These are phyloP conservation scores for Nerophis ophidion DNA, from an alignment of 2,113 vertebrate genomes.

Conservation along the genomic window DNA sequence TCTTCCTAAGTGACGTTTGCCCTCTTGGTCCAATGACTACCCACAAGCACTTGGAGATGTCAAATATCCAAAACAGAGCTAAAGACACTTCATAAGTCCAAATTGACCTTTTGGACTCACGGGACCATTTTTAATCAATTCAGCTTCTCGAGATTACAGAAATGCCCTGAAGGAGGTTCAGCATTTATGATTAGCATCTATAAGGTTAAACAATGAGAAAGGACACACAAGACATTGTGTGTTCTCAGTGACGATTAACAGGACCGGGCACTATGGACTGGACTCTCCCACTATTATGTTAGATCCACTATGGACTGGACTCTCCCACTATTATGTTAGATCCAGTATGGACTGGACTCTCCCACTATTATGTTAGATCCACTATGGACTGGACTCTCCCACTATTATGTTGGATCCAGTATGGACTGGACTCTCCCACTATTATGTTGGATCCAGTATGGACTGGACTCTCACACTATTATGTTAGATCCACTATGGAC, in stretches of 20 bases:
- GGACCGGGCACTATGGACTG: neutral
- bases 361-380: too few species aligned
- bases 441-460: too few species aligned
- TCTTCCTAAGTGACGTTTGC: slow-evolving; percentile 26
- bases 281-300: too few species aligned
- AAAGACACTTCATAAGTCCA: slow-evolving; percentile 31
- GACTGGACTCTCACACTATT: too few species aligned
- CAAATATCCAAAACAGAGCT: slow-evolving; percentile 14
- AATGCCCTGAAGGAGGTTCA: slow-evolving; percentile 31
- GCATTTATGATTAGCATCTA: slow-evolving; percentile 44
- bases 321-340: too few species aligned
- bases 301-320: too few species aligned
- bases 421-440: too few species aligned
- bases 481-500: too few species aligned
- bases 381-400: too few species aligned
- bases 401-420: too few species aligned
- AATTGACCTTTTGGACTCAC: slow-evolving; percentile 41
- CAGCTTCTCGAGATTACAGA: slow-evolving; percentile 9
- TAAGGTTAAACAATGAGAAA: slow-evolving; percentile 28
- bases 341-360: too few species aligned
- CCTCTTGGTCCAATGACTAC: slow-evolving; percentile 20
- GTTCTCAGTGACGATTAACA: neutral
- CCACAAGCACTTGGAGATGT: slow-evolving; percentile 1
- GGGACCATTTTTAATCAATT: slow-evolving; percentile 55
- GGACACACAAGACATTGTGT: slow-evolving; percentile 5